These are phyloP conservation scores for Brotogeris chrysoptera DNA, from an alignment of 2,797 vertebrate genomes.

Conservation along the genomic window DNA sequence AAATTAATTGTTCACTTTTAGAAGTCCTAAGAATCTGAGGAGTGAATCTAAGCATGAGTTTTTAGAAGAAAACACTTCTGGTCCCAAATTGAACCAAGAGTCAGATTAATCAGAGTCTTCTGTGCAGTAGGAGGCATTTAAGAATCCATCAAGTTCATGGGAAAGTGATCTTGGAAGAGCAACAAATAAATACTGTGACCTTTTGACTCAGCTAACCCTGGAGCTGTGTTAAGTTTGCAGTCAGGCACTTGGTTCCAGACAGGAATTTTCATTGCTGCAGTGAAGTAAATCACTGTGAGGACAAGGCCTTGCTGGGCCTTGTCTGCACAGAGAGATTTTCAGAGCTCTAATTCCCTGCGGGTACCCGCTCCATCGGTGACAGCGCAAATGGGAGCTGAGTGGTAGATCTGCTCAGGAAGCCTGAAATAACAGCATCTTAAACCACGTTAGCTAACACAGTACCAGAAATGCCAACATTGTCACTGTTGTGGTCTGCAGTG, in stretches of 20 bases:
- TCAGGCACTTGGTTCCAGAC: constrained; percentile 54
- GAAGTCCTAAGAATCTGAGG: background rate
- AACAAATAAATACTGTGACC: constrained; percentile 68
- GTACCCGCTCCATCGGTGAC: background rate
- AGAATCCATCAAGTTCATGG: constrained; percentile 69
- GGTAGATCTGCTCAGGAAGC: background rate
- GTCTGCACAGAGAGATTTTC: constrained; percentile 2
- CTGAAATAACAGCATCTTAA: background rate
- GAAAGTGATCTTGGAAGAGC: constrained; percentile 65
- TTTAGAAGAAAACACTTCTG: background rate
- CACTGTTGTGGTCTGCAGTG: background rate
- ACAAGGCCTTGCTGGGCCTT: background rate
- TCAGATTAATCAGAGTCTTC: constrained; percentile 50
- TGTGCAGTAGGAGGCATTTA: constrained; percentile 33
- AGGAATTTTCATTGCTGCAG: constrained; percentile 56
- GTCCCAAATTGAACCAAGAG: constrained; percentile 26
- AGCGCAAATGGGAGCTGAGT: background rate
- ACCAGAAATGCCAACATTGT: background rate
- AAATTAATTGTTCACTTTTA: background rate
- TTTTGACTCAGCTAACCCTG: constrained; percentile 53
- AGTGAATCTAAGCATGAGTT: background rate
- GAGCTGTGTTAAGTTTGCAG: constrained; percentile 63
- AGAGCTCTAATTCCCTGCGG: background rate
- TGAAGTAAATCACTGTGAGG: constrained; percentile 53
- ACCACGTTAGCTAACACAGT: background rate